A percentile compares a stretch with the other conserved stretches of the same genome.
Evolutionary conservation across 1,140 invertebrate genomes (phyloP).

Genomic region (Phenacoccus solenopsis): DNA sequence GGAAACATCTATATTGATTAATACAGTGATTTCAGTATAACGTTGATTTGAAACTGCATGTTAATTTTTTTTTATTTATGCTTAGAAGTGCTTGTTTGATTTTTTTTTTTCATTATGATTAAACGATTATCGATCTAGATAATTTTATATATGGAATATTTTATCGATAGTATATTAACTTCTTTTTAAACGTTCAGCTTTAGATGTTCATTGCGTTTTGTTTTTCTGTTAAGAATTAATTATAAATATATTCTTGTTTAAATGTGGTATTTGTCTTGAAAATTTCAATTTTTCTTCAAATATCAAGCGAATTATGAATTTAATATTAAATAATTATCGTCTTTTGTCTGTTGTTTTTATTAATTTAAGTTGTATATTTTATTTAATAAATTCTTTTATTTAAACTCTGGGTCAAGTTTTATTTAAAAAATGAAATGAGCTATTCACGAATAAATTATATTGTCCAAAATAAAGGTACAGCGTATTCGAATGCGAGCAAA

Average conservation of each 20-base stretch:
- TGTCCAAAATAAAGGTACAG: background rate
- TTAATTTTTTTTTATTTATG: background rate
- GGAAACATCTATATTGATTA: background rate
- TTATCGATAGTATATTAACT: background rate
- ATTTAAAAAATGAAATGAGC: background rate
- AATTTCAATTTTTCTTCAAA: conserved; percentile 8
- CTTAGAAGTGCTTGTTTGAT: background rate
- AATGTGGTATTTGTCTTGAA: conserved; percentile 4
- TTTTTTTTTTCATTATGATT: background rate
- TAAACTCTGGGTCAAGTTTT: background rate
- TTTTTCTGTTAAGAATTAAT: conserved; percentile 6
- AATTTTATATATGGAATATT: background rate
- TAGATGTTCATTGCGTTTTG: conserved; percentile 10
- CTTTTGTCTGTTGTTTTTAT: conserved; percentile 11
- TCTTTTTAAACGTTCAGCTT: background rate
- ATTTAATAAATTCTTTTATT: conserved; percentile 18
- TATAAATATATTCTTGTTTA: conserved; percentile 8
- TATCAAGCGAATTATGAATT: background rate
- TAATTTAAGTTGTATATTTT: conserved; percentile 12
- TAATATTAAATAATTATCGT: conserved; percentile 1
- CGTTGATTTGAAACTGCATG: background rate
- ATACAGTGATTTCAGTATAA: too few species aligned
- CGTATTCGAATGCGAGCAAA: too few species aligned
- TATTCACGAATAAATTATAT: background rate
- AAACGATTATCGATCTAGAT: background rate